Evolutionary conservation across 2,888 invertebrate genomes (phyloP), one percentile per base, ranked within the genome.

Genomic region (Orchesella flavescens): DNA sequence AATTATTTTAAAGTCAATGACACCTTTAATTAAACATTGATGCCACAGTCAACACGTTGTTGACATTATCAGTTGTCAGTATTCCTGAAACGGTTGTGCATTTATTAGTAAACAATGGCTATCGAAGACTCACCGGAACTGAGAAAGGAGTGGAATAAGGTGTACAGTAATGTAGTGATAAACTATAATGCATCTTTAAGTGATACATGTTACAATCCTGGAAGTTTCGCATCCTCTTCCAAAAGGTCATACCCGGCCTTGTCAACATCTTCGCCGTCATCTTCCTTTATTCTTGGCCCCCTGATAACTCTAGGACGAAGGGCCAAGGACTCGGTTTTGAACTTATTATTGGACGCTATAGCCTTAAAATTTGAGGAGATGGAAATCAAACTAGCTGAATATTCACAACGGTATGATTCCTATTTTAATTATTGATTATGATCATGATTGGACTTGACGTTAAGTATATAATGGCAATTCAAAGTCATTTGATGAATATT

Each of bases 291-390:
- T 24, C 7, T 21, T 24, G 61, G 23, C 23, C 24, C 61, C 1
- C 13, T 61, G 13, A 61, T 23, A 9, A 12, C 24, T 15, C 9
- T 23, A 1, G 61, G 61, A 24, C 12, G 19, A 1, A 10, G 68
- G 21, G 49, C 68, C n/a, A 68, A 21, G 19, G n/a, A 19, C 19
- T 1, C 13, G 1, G 9, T 68, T 19, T 23, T 68, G 19, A 68
- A 68, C 21, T 13, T 68, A 4, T 19, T 68, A 3, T 19, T 68
- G 19, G 68, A 68, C 19, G 68, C 68, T 5, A 12, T 68, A 19
- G 46, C 68, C 0, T 2, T 68, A 17, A 68, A 68, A 49, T 68
- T 68, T 46, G 68, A 19, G 12, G 68, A 68, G 12, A 10, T 68
- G 49, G 68, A 68, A 21, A 46, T 12, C 7, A n/a, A 43, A n/a